Evolutionary conservation across 2,888 invertebrate genomes (phyloP).

Genomic region (Apamea crenata): DNA sequence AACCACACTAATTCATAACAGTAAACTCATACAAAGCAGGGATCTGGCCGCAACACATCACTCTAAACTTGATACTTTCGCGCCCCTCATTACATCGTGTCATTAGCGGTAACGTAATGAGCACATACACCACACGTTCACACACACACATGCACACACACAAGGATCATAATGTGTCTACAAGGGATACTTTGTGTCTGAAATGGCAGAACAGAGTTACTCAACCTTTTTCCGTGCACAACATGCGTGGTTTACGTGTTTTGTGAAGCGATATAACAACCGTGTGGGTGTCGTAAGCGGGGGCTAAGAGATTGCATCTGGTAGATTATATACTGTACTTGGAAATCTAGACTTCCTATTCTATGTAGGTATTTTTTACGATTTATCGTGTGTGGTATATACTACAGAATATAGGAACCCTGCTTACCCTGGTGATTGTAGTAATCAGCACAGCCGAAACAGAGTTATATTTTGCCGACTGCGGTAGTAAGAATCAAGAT

Average conservation of each 20-base stretch:
- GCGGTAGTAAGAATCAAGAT: neutral
- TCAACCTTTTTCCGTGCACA: conserved; percentile 44
- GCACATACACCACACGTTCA: conserved; percentile 14
- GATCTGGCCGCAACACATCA: conserved; percentile 56
- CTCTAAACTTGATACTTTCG: conserved; percentile 65
- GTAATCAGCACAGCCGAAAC: neutral
- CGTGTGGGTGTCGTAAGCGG: conserved; percentile 22
- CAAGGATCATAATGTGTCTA: conserved; percentile 59
- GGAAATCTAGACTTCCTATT: neutral
- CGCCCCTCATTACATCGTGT: conserved; percentile 60
- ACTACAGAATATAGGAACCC: neutral
- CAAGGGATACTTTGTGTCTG: conserved; percentile 55
- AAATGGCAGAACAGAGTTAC: conserved; percentile 44
- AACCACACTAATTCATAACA: conserved; percentile 51
- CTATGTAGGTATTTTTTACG: neutral
- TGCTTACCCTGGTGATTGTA: no score
- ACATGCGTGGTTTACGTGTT: conserved; percentile 38
- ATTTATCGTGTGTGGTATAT: neutral
- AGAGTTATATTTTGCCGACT: neutral
- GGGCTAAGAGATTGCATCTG: conserved; percentile 36
- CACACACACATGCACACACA: conserved; percentile 1
- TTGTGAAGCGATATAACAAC: conserved; percentile 19
- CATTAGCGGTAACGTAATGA: conserved; percentile 65
- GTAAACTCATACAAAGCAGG: conserved; percentile 37
- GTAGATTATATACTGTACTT: conserved; percentile 2